These are phyloP conservation scores for Protobothrops mucrosquamatus DNA, from an alignment of 2,113 vertebrate species.

Conservation along the genomic window DNA sequence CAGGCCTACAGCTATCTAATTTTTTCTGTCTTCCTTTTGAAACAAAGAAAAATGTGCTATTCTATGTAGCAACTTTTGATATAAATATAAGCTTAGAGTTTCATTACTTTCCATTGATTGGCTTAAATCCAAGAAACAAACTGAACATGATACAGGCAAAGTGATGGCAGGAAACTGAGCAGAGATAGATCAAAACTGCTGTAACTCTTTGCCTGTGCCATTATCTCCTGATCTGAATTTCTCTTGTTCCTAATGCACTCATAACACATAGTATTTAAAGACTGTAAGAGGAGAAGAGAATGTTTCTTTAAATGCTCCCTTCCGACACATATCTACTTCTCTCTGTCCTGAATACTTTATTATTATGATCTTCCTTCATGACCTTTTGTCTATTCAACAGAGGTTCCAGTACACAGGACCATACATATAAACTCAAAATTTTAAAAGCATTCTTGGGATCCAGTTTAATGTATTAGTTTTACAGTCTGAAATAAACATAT, in stretches of 20 bases:
- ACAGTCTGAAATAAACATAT: not conserved
- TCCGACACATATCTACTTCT: not conserved
- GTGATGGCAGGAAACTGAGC: not conserved
- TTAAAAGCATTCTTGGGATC: not conserved
- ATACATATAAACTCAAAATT: not conserved
- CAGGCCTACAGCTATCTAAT: not conserved
- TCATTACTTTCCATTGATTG: not conserved
- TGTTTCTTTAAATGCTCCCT: not conserved
- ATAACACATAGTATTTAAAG: not conserved
- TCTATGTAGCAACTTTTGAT: not conserved
- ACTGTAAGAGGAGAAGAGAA: not conserved
- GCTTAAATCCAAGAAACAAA: not conserved
- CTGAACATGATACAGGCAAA: not conserved
- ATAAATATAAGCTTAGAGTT: not conserved
- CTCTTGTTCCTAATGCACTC: not conserved
- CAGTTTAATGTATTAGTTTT: not conserved
- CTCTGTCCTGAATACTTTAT: not conserved
- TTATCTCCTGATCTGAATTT: not conserved
- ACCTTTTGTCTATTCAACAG: not conserved
- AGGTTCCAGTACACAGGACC: not conserved
- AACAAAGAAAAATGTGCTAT: not conserved
- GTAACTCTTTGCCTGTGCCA: not conserved
- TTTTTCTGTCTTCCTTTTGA: not conserved
- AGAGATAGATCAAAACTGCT: not conserved
- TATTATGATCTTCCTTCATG: not conserved